Evolutionary conservation across 2,888 invertebrate genomes (phyloP).

Genomic region (Sturmia bella): DNA sequence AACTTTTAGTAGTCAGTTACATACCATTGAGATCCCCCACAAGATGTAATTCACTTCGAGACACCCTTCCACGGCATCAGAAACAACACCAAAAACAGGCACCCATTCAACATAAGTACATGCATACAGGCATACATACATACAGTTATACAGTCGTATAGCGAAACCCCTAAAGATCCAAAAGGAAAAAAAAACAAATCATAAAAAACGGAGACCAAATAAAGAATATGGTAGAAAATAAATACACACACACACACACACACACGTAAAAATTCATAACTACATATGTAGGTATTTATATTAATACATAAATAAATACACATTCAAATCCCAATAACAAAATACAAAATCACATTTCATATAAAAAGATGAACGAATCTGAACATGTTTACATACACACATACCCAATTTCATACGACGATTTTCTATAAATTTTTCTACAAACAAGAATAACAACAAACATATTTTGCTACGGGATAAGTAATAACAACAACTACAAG

Average conservation of each 20-base stretch:
- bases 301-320: slow-evolving; percentile 40
- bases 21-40: slow-evolving; percentile 19
- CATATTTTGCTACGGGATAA: slow-evolving; percentile 67
- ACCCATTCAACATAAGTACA: slow-evolving; percentile 6
- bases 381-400: slow-evolving; percentile 17
- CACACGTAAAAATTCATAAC: too few species aligned
- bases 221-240: slow-evolving; percentile 59
- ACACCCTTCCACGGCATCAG: slow-evolving; percentile 38
- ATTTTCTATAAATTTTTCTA: slow-evolving; percentile 76
- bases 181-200: slow-evolving; percentile 33
- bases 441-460: slow-evolving; percentile 56
- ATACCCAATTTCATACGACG: slow-evolving; percentile 65
- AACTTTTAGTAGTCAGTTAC: not conserved
- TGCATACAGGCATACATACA: too few species aligned
- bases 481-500: slow-evolving; percentile 47
- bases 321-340: slow-evolving; percentile 52
- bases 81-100: slow-evolving; percentile 10
- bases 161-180: slow-evolving; percentile 49
- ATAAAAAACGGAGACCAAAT: slow-evolving; percentile 56
- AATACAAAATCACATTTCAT: slow-evolving; percentile 32
- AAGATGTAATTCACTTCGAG: slow-evolving; percentile 25
- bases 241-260: too few species aligned
- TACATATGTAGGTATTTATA: not conserved
- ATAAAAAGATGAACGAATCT: slow-evolving; percentile 59
- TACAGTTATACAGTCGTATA: too few species aligned